Evolutionary conservation across 2,888 invertebrate species (phyloP).

Genomic region (Cantharis rufa): DNA sequence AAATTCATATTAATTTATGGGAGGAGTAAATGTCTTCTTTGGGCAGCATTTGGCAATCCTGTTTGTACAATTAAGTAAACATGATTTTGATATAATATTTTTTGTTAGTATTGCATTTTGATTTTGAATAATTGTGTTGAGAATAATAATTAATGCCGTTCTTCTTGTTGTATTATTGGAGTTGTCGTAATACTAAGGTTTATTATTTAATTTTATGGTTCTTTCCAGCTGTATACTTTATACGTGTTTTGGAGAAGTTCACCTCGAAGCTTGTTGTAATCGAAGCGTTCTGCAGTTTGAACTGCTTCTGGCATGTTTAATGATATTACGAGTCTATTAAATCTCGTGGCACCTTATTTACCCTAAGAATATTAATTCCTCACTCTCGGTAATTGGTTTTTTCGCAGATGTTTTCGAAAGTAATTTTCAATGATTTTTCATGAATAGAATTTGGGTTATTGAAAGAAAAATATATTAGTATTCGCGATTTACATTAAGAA

Average conservation of each 20-base stretch:
- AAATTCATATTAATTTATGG: no score
- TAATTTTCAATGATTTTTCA: background rate
- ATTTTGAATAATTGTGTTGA: no score
- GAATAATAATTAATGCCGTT: no score
- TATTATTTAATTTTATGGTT: background rate
- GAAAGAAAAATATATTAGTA: background rate
- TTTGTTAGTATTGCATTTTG: no score
- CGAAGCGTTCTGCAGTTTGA: background rate
- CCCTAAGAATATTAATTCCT: background rate
- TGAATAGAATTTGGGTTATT: background rate
- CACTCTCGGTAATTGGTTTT: background rate
- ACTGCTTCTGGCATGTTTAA: no score
- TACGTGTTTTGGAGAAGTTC: background rate
- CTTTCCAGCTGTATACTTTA: background rate
- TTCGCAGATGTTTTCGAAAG: background rate
- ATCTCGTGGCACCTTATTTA: background rate
- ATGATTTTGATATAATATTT: no score
- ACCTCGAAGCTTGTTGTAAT: background rate
- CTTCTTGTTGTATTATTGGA: background rate
- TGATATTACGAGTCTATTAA: background rate
- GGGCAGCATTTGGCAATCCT: no score
- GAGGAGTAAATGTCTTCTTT: no score
- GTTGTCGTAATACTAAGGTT: background rate
- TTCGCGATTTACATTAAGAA: no score
- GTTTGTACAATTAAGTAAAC: no score